Evolutionary conservation across 2,797 vertebrate genomes (phyloP).

Genomic region (Girardinus metallicus): DNA sequence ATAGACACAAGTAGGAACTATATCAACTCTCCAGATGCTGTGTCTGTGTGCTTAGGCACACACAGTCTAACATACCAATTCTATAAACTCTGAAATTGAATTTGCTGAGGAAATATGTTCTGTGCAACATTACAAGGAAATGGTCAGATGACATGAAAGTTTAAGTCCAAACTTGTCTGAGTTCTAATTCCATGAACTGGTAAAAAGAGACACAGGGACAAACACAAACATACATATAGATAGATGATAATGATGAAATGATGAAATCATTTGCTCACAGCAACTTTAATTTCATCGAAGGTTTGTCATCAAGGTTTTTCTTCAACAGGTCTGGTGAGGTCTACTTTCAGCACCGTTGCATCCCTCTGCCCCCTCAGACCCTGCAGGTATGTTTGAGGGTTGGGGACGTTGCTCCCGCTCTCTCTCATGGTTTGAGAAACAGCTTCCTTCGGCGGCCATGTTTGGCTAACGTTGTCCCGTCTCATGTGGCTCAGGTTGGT

Average conservation of each 20-base stretch:
- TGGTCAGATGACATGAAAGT: not conserved
- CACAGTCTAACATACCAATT: not conserved
- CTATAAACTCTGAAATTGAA: not conserved
- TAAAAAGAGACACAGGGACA: not conserved
- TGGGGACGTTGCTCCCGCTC: constrained; percentile 76
- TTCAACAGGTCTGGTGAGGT: constrained; percentile 87
- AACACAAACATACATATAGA: not conserved
- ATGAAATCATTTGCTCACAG: not conserved
- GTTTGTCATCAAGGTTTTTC: constrained; percentile 68
- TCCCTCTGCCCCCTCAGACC: constrained; percentile 84
- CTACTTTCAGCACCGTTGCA: constrained; percentile 71
- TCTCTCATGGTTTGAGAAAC: constrained; percentile 84
- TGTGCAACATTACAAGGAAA: not conserved
- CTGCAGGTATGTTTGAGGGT: constrained; percentile 83
- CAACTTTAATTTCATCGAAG: constrained; percentile 13
- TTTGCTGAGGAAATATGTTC: not conserved
- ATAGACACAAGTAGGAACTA: not conserved
- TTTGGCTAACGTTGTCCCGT: constrained; percentile 87
- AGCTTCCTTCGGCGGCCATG: constrained; percentile 78
- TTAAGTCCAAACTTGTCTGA: not conserved
- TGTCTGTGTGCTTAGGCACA: not conserved
- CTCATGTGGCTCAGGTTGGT: constrained; percentile 91
- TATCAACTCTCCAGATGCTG: not conserved
- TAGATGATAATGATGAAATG: not conserved
- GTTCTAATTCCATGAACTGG: not conserved